Percentiles rank a stretch among this genome's conserved stretches.
Evolutionary conservation across 1,140 invertebrate genomes (phyloP).

Genomic region (Drosophila neocordata): DNA sequence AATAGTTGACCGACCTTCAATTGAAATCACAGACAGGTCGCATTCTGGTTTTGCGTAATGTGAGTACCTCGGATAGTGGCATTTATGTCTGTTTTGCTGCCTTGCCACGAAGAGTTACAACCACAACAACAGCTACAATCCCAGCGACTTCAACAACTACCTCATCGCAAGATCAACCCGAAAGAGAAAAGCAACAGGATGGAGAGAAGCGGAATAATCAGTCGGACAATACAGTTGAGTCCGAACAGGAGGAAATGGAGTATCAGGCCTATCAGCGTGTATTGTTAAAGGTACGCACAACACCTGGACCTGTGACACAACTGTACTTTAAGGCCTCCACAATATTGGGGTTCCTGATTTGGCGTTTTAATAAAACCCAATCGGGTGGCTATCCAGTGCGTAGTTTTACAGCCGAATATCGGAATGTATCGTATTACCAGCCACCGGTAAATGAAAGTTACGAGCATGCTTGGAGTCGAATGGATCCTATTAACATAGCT

Average conservation of each 20-base stretch:
- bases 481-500: constrained; percentile 82
- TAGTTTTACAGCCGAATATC: constrained; percentile 80
- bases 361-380: constrained; percentile 78
- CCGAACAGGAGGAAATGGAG: constrained; percentile 45
- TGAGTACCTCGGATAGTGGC: constrained; percentile 68
- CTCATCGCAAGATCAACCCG: constrained; percentile 33
- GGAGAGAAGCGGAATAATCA: constrained; percentile 4
- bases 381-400: constrained; percentile 80
- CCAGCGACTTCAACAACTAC: constrained; percentile 48
- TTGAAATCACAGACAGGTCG: constrained; percentile 62
- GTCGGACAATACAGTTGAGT: neutral
- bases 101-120: constrained; percentile 40
- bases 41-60: constrained; percentile 70
- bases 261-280: constrained; percentile 68
- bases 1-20: neutral
- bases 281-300: constrained; percentile 69
- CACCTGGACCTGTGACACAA: constrained; percentile 76
- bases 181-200: constrained; percentile 1
- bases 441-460: constrained; percentile 64
- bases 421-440: constrained; percentile 65
- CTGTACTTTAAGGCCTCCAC: constrained; percentile 80
- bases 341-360: constrained; percentile 79
- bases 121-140: constrained; percentile 29
- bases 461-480: constrained; percentile 74
- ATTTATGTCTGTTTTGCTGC: constrained; percentile 79